A percentile compares a stretch with the other conserved stretches of the same genome.
Evolutionary conservation across 2,888 invertebrate genomes (phyloP).

Genomic region (Drosophila colorata): DNA sequence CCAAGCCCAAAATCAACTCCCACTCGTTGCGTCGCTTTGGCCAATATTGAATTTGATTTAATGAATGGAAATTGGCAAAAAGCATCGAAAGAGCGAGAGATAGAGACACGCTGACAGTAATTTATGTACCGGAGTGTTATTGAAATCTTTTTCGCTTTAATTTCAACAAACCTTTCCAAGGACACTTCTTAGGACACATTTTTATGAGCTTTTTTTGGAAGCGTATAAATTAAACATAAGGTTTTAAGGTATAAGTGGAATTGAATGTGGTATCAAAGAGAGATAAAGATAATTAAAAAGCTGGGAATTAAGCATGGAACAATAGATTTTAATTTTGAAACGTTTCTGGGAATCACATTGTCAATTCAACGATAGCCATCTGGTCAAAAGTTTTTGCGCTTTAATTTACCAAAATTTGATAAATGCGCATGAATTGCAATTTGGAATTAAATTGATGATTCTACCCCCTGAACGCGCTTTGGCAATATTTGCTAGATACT

Average conservation of each 20-base stretch:
- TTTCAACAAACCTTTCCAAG: conserved; percentile 20
- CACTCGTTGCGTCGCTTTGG: conserved; percentile 61
- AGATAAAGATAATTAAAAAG: conserved; percentile 5
- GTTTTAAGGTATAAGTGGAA: neutral
- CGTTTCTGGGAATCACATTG: conserved; percentile 6
- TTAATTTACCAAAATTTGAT: conserved; percentile 55
- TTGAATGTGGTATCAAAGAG: neutral
- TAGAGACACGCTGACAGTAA: conserved; percentile 36
- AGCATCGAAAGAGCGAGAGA: conserved; percentile 45
- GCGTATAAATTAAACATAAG: neutral
- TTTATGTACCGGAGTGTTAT: conserved; percentile 43
- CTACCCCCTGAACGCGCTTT: conserved; percentile 26
- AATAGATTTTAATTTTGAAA: conserved; percentile 2
- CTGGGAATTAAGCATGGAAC: neutral
- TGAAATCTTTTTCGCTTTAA: conserved; percentile 37
- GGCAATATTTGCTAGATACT: conserved; percentile 38
- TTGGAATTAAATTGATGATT: conserved; percentile 75
- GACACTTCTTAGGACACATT: neutral
- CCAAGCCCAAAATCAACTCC: conserved; percentile 41
- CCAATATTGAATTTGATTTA: conserved; percentile 81
- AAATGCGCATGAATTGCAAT: conserved; percentile 76
- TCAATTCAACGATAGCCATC: neutral
- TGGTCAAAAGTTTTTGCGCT: conserved; percentile 29
- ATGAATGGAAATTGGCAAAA: conserved; percentile 77
- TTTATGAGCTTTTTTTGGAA: neutral